Percentiles rank a stretch among this genome's conserved stretches.
Evolutionary conservation across 2,888 invertebrate species (phyloP).

Genomic region (Chymomyza procnemis): DNA sequence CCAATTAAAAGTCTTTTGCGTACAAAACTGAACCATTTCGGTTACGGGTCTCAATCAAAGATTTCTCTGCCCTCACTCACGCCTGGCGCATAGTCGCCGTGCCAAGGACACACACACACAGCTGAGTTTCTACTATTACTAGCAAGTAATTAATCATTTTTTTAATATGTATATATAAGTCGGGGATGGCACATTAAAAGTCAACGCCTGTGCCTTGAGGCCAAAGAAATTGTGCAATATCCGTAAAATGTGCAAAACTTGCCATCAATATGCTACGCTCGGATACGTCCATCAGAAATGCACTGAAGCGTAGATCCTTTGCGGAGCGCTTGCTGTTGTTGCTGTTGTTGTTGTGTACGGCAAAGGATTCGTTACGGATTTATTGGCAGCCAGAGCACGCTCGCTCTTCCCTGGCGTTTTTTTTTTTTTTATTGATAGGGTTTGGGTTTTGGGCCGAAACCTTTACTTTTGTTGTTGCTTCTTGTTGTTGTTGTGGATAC

Average conservation of each 20-base stretch:
- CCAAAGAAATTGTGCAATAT: slow-evolving; percentile 63
- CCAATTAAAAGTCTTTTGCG: slow-evolving; percentile 67
- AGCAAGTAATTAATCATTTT: slow-evolving; percentile 63
- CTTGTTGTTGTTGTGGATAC: too few relatives aligned
- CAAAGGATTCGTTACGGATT: slow-evolving; percentile 72
- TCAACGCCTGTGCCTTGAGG: slow-evolving; percentile 31
- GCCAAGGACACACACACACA: background rate
- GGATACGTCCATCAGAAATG: slow-evolving; percentile 73
- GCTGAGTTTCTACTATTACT: background rate
- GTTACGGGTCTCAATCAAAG: slow-evolving; percentile 43
- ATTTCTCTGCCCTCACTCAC: background rate
- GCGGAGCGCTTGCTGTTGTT: slow-evolving; percentile 26
- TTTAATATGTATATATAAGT: slow-evolving; percentile 15
- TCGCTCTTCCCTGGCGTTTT: slow-evolving; percentile 5
- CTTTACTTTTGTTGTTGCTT: slow-evolving; percentile 15
- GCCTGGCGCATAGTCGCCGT: too few relatives aligned
- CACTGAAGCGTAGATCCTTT: slow-evolving; percentile 70
- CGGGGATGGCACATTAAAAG: slow-evolving; percentile 36
- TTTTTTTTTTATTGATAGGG: background rate
- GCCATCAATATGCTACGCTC: slow-evolving; percentile 74
- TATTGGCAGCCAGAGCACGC: slow-evolving; percentile 61
- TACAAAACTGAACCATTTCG: slow-evolving; percentile 19
- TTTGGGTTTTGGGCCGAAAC: background rate
- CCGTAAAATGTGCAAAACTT: slow-evolving; percentile 73
- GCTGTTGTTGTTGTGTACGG: slow-evolving; percentile 43